Conservation (phyloP, 1,140 invertebrate species). For the Drosophila rufa region DNA sequence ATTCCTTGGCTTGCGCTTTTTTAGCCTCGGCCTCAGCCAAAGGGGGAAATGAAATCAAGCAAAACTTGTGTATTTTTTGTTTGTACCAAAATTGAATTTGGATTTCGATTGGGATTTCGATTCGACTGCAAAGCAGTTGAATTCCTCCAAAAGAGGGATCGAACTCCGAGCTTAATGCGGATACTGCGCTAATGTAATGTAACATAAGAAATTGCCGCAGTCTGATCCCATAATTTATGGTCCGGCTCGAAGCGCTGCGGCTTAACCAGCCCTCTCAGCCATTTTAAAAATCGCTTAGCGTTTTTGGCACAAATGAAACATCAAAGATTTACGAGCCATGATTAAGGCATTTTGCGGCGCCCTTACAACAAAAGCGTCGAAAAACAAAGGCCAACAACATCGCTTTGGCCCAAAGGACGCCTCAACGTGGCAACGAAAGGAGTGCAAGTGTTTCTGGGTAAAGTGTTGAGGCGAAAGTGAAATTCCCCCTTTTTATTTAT, state of each 20-base stretch:
- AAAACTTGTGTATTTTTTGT: conserved; percentile 52
- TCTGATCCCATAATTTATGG: conserved; percentile 70
- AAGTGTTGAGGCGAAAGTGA: conserved; percentile 69
- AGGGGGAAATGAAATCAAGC: conserved; percentile 40
- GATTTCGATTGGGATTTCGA: conserved; percentile 12
- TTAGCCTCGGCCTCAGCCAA: conserved; percentile 18
- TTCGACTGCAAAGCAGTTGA: conserved; percentile 8
- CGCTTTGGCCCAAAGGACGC: conserved; percentile 10
- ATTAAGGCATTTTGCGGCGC: conserved; percentile 74
- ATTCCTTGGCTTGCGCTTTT: conserved; percentile 34
- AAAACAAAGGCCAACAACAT: conserved; percentile 53
- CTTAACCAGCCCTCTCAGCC: conserved; percentile 33
- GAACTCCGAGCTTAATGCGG: neutral
- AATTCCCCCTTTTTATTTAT: conserved; percentile 66
- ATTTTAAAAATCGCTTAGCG: conserved; percentile 80
- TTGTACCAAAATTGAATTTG: conserved; percentile 50
- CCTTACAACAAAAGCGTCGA: conserved; percentile 26
- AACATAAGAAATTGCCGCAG: conserved; percentile 62
- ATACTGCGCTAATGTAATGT: conserved; percentile 31
- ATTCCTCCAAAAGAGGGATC: conserved; percentile 1
- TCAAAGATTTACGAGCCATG: conserved; percentile 83
- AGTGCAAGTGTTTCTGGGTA: conserved; percentile 54
- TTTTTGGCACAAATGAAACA: conserved; percentile 80
- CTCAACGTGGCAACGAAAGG: conserved; percentile 18
- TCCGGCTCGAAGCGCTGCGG: conserved; percentile 34